These are phyloP conservation scores for Haliclona indistincta DNA, from an alignment of 37 sponge, comb jelly and placozoan species.

Conservation along the genomic window DNA sequence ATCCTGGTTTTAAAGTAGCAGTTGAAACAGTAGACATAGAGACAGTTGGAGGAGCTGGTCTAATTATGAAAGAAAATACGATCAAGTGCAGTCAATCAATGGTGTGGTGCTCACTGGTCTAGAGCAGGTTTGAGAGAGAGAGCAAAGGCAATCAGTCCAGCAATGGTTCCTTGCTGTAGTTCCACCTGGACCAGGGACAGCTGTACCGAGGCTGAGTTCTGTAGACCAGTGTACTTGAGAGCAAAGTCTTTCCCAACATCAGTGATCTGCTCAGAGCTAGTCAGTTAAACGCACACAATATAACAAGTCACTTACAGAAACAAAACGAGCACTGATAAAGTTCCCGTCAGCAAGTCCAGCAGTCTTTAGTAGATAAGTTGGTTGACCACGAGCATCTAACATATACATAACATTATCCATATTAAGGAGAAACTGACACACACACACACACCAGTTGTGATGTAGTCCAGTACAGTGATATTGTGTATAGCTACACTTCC, in stretches of 20 bases:
- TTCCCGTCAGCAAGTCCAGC: slow-evolving; percentile 54
- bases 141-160: slow-evolving; percentile 20
- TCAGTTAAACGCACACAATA: not conserved
- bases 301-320: slow-evolving; percentile 28
- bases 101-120: not conserved
- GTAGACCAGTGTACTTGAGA: slow-evolving; percentile 64
- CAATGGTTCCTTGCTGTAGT: slow-evolving; percentile 37
- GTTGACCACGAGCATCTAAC: slow-evolving; percentile 30
- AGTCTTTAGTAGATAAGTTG: slow-evolving; percentile 50
- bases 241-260: slow-evolving; percentile 63
- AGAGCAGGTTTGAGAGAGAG: slow-evolving; percentile 34
- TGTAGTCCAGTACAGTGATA: slow-evolving; percentile 57
- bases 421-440: not conserved
- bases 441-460: slow-evolving; percentile 38
- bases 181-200: slow-evolving; percentile 48
- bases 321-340: slow-evolving; percentile 53
- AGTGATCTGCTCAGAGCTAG: slow-evolving; percentile 28
- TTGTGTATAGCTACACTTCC: slow-evolving; percentile 44
- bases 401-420: slow-evolving; percentile 1
- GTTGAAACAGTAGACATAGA: not conserved
- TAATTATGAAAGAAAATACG: not conserved
- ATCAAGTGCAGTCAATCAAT: not conserved
- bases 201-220: slow-evolving; percentile 57
- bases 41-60: not conserved
- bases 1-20: not conserved